These are phyloP conservation scores for Crypturellus undulatus DNA, from an alignment of 2,113 vertebrate species.

Conservation along the genomic window DNA sequence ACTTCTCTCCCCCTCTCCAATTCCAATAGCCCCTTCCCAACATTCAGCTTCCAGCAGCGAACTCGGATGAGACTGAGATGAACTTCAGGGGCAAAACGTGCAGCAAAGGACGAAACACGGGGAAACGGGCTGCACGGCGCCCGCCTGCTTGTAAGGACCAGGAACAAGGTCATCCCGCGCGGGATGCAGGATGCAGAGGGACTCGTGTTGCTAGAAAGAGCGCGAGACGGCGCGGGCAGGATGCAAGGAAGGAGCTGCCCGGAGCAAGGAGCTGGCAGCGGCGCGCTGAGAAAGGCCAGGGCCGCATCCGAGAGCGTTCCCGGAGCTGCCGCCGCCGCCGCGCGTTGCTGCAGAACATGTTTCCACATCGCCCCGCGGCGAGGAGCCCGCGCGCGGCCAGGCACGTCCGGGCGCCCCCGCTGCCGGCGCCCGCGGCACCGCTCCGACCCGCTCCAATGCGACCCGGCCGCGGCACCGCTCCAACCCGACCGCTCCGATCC, in stretches of 20 bases:
- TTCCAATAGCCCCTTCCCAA: background rate
- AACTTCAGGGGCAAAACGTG: rapidly evolving
- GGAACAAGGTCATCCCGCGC: no score
- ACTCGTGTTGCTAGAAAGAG: no score
- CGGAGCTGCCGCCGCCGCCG: background rate
- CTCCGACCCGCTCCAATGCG: no score
- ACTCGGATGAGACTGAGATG: rapidly evolving
- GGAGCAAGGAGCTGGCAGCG: background rate
- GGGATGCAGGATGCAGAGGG: no score
- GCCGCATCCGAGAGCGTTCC: background rate
- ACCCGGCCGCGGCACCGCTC: no score
- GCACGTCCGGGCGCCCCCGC: background rate
- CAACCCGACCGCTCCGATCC: no score
- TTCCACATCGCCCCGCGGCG: conserved; percentile 32
- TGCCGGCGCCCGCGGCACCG: no score
- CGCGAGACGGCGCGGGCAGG: no score
- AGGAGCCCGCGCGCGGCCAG: background rate
- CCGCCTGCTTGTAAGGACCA: no score
- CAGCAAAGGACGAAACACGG: rapidly evolving
- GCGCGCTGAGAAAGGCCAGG: background rate
- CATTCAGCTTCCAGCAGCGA: rapidly evolving
- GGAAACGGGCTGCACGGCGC: background rate
- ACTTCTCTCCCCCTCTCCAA: no score
- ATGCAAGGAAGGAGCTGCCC: no score
- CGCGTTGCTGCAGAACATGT: conserved; percentile 17